Evolutionary conservation across 2,888 invertebrate genomes (phyloP).

Genomic region (Steromphala cineraria): DNA sequence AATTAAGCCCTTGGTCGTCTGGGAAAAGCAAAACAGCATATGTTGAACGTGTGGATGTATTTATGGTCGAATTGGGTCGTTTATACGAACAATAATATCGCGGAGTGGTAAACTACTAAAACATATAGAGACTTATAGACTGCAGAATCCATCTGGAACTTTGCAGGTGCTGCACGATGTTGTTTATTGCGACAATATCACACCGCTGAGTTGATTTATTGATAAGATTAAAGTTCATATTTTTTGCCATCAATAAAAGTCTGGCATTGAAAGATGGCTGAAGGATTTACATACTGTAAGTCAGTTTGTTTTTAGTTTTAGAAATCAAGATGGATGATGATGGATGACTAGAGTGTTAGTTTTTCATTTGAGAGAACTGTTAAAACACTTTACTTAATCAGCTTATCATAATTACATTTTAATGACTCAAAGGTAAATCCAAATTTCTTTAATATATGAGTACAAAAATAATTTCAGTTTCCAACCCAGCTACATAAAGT

Average conservation of each 20-base stretch:
- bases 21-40: slow-evolving; percentile 4
- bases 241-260: background rate
- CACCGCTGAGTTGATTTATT: slow-evolving; percentile 1
- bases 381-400: too few species aligned
- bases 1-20: background rate
- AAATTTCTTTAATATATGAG: too few species aligned
- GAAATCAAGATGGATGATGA: background rate
- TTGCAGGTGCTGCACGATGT: background rate
- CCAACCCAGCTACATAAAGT: too few species aligned
- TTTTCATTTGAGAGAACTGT: too few species aligned
- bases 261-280: background rate
- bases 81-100: too few species aligned
- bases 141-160: background rate
- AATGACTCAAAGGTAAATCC: too few species aligned
- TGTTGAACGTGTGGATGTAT: background rate
- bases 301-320: background rate
- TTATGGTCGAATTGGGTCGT: background rate
- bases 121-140: background rate
- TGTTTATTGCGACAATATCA: background rate
- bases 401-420: too few species aligned
- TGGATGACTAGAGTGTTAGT: background rate
- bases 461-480: too few species aligned
- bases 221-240: background rate
- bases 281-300: background rate
- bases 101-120: background rate